Evolutionary conservation across 1,140 invertebrate genomes (phyloP).

Genomic region (Penaeus indicus): DNA sequence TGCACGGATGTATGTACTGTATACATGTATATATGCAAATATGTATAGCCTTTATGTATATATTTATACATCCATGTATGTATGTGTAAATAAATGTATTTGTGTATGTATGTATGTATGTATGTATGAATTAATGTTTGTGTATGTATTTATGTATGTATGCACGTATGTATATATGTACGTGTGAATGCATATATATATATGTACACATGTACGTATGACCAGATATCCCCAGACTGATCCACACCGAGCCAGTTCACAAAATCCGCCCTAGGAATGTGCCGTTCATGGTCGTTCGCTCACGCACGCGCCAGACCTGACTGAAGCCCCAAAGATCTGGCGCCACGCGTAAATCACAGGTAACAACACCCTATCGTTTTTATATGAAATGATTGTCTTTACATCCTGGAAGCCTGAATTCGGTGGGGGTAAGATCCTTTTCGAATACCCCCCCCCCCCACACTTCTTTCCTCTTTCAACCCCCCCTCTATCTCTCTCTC

Average conservation of each 20-base stretch:
- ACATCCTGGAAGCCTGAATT: too few relatives aligned
- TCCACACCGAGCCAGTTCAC: too few relatives aligned
- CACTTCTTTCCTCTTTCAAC: neutral
- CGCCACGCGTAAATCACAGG: too few relatives aligned
- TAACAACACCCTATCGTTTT: too few relatives aligned
- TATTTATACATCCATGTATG: neutral
- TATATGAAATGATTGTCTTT: too few relatives aligned
- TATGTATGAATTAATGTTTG: neutral
- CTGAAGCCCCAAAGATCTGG: too few relatives aligned
- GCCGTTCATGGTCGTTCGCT: too few relatives aligned
- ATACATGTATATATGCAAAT: conserved; percentile 45
- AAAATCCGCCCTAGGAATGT: neutral
- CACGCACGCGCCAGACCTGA: too few relatives aligned
- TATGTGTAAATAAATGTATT: conserved; percentile 9
- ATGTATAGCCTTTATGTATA: neutral
- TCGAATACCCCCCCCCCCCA: neutral
- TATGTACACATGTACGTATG: neutral
- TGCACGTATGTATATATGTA: neutral
- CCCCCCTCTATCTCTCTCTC: neutral
- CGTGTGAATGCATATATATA: neutral
- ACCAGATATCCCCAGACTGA: too few relatives aligned
- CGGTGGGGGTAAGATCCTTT: neutral
- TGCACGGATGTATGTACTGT: conserved; percentile 38
- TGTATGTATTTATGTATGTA: neutral
- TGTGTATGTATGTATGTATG: neutral